Evolutionary conservation across 37 sponge, comb jelly and placozoan species (phyloP).

Genomic region (Hormiphora californensis): DNA sequence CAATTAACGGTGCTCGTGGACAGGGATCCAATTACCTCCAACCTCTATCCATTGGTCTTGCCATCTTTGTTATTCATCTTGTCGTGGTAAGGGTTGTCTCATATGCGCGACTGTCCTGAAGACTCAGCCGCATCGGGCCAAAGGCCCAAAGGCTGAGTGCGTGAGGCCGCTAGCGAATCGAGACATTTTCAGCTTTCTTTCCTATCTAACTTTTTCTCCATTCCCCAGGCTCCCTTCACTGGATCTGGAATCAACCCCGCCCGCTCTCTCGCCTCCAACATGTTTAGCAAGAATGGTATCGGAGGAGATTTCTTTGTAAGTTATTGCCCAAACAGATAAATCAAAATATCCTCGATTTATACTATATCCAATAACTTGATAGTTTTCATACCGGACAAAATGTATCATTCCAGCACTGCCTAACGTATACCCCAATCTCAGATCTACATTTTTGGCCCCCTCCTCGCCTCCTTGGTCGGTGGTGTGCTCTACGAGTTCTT

Average conservation of each 20-base stretch:
- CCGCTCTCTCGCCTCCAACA: constrained; percentile 23
- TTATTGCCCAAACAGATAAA: no score
- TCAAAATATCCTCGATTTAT: no score
- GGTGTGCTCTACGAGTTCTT: constrained; percentile 6
- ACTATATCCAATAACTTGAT: neutral
- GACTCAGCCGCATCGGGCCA: no score
- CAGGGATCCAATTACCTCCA: neutral
- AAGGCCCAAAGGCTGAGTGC: no score
- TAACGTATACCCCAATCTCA: neutral
- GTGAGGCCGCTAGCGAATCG: no score
- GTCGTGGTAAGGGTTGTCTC: neutral
- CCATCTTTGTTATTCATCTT: neutral
- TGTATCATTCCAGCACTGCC: neutral
- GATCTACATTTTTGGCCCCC: constrained; percentile 8
- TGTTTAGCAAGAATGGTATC: neutral
- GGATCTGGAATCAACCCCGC: constrained; percentile 42
- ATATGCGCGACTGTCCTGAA: no score
- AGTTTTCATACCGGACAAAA: neutral
- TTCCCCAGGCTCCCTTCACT: neutral
- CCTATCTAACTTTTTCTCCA: neutral
- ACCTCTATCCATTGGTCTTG: constrained; percentile 9
- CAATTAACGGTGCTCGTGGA: neutral
- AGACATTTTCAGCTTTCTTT: neutral
- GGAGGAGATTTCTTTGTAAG: neutral
- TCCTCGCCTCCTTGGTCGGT: neutral